Evolutionary conservation across 2,888 invertebrate genomes (phyloP).

Genomic region (Antitype chi): DNA sequence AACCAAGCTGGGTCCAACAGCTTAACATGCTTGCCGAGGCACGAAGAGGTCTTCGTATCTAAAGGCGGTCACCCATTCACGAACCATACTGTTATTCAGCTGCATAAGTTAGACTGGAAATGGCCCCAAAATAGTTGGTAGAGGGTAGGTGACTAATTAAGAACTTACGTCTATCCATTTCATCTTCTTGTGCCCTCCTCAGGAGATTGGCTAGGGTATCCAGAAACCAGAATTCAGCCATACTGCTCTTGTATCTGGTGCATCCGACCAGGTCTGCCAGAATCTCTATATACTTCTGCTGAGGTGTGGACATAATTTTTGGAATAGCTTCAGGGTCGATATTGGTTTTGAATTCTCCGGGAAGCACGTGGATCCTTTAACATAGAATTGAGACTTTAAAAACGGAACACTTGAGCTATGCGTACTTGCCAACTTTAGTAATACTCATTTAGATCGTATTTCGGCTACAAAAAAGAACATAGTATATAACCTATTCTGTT

Average conservation of each 20-base stretch:
- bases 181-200: slow-evolving; percentile 83
- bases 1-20: no score
- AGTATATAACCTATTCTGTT: slow-evolving; percentile 70
- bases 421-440: no score
- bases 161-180: slow-evolving; percentile 77
- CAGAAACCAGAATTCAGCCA: slow-evolving; percentile 89
- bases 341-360: slow-evolving; percentile 77
- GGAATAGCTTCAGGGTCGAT: slow-evolving; percentile 82
- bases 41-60: no score
- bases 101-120: neutral
- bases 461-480: no score
- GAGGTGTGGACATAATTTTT: slow-evolving; percentile 77
- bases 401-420: no score
- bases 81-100: neutral
- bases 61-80: no score
- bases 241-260: slow-evolving; percentile 79
- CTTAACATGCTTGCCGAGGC: no score
- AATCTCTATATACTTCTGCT: slow-evolving; percentile 82
- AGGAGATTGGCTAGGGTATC: slow-evolving; percentile 86
- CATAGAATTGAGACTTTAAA: neutral
- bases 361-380: slow-evolving; percentile 79
- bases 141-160: neutral
- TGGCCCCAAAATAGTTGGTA: neutral
- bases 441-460: no score
- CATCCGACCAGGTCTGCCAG: slow-evolving; percentile 84